These are phyloP conservation scores for Limnephilus rhombicus DNA, from an alignment of 2,888 invertebrate genomes.

Conservation along the genomic window DNA sequence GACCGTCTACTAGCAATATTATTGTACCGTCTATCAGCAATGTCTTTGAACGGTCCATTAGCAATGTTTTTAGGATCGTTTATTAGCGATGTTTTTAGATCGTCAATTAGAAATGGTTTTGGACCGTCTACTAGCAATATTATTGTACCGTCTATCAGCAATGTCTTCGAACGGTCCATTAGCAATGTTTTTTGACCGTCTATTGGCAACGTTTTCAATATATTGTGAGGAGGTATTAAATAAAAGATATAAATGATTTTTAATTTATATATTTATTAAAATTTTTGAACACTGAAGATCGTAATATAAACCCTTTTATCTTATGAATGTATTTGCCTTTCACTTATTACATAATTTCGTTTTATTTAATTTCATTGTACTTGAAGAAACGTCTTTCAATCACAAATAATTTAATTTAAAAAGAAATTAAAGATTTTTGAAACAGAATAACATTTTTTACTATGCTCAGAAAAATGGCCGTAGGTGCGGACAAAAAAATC, in stretches of 20 bases:
- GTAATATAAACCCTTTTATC: constrained; percentile 44
- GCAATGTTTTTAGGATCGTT: no score
- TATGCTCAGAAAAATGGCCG: not conserved
- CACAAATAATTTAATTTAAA: not conserved
- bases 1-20: no score
- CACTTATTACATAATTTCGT: constrained; percentile 48
- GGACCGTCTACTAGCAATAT: no score
- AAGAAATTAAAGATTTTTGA: not conserved
- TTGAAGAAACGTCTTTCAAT: constrained; percentile 5
- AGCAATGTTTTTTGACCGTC: not conserved
- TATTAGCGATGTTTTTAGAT: no score
- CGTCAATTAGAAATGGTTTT: no score
- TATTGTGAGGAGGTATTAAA: not conserved
- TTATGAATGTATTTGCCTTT: constrained; percentile 41
- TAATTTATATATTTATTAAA: constrained; percentile 49
- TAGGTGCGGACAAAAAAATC: not conserved
- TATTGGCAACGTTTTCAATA: not conserved
- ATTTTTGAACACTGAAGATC: constrained; percentile 56
- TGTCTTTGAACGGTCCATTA: no score
- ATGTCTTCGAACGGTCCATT: no score
- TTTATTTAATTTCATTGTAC: constrained; percentile 50
- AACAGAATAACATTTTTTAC: constrained; percentile 9
- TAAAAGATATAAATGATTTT: constrained; percentile 9
- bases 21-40: no score
- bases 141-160: no score